Percentiles rank a stretch among this genome's conserved stretches.
These are phyloP conservation scores for Ips nitidus DNA, from an alignment of 1,140 invertebrate species.

Conservation along the genomic window DNA sequence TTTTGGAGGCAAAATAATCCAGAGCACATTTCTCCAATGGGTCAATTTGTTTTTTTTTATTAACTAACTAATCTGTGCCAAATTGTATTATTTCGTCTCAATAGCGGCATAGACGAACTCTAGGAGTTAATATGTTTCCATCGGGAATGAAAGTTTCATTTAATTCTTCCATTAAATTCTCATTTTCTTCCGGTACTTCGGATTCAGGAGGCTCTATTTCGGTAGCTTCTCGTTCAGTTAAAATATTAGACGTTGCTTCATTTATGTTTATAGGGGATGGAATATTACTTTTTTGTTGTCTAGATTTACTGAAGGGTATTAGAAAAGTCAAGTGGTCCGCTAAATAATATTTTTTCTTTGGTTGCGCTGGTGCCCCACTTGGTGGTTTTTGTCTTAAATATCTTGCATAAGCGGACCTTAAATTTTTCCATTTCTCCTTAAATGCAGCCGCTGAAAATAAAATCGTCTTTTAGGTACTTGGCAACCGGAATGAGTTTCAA, in stretches of 20 bases:
- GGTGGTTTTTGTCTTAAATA: constrained; percentile 31
- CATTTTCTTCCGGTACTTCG: constrained; percentile 30
- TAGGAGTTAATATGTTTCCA: neutral
- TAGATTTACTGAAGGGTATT: constrained; percentile 21
- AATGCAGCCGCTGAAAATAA: constrained; percentile 18
- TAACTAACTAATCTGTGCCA: constrained; percentile 12
- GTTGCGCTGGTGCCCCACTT: constrained; percentile 18
- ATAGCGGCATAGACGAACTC: too few species aligned
- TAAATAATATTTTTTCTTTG: constrained; percentile 33
- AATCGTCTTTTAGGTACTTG: constrained; percentile 25
- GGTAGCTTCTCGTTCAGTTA: constrained; percentile 12
- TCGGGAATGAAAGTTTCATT: constrained; percentile 24
- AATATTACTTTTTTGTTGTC: constrained; percentile 19
- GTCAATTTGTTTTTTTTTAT: constrained; percentile 14
- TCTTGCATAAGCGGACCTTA: constrained; percentile 11
- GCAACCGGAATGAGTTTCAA: constrained; percentile 28
- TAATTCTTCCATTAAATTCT: constrained; percentile 18
- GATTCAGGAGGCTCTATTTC: constrained; percentile 26
- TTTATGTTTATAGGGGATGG: constrained; percentile 27
- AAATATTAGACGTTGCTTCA: constrained; percentile 19
- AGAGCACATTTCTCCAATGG: constrained; percentile 23
- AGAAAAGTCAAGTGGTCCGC: constrained; percentile 20
- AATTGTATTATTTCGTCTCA: constrained; percentile 1
- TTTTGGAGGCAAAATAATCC: constrained; percentile 17
- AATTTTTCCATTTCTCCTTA: constrained; percentile 27